Base-by-base conservation (phyloP, 2,888 invertebrate species). In the Napeogenes inachia region DNA sequence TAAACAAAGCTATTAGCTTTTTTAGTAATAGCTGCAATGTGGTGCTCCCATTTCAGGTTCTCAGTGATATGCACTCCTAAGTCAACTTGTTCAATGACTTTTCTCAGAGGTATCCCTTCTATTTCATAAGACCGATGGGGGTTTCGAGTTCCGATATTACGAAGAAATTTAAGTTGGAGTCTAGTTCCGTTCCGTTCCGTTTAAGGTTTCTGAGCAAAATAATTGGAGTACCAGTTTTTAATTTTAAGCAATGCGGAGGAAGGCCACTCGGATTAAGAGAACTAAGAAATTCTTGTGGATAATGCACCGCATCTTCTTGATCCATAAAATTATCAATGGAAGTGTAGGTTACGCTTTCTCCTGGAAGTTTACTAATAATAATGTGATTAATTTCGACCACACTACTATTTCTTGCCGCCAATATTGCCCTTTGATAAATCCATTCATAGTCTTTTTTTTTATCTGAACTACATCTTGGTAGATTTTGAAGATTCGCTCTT, bases 291-390 rank as follows among this genome's bases (percentile, higher is more conserved):
- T 60, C 54, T 33, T 61, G 54, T 63, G 66, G 67, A 60, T 67
- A 71, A 71, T 66, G 62, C 32, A 71, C 66, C 45, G 61, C 68
- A 61, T 71, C 68, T 64, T 69, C 69, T 42, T 60, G 59, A 67
- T 72, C 62, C 58, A 64, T 67, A 38, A 71, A 70, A 45, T 57
- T 69, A 65, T 74, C 71, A 62, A 73, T 67, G 21, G 70, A 70
- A 54, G 35, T 66, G 64, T 70, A 71, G 57, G 47, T 64, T 35
- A 35, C 59, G 12, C 56, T 64, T 32, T 70, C 63, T 55, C 71
- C 70, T 65, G 69, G 68, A 57, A 72, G 65, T 67, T 69, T 68
- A 62, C 8, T 61, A 53, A 68, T 56, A 59, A 69, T 68, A 56
- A 61, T n/a, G 32, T 64, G 55, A 54, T 72, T 71, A 70, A 21